Percentiles rank a stretch among this genome's conserved stretches.
Evolutionary conservation across 2,113 vertebrate genomes (phyloP).

Genomic region (Ornithorhynchus anatinus): DNA sequence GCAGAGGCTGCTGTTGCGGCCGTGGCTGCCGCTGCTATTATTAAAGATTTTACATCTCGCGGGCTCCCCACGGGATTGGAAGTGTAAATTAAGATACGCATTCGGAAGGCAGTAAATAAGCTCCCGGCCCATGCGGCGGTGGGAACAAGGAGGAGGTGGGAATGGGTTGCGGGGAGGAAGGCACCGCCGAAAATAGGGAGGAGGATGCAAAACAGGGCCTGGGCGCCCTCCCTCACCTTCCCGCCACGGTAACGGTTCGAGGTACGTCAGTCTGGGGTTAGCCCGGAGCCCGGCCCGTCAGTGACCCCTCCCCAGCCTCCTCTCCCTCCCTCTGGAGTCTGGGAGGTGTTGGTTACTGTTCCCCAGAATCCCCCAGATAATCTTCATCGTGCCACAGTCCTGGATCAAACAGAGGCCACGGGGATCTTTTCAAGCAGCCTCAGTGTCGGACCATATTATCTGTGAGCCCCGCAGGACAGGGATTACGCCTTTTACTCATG

Average conservation of each 20-base stretch:
- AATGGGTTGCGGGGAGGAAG: constrained; percentile 28
- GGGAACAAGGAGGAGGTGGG: constrained; percentile 49
- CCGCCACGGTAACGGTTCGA: no score
- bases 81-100: constrained; percentile 38
- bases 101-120: constrained; percentile 62
- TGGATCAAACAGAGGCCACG: constrained; percentile 1
- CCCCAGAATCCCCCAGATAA: not conserved
- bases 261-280: no score
- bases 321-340: not conserved
- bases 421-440: constrained; percentile 3
- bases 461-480: no score
- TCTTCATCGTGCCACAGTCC: constrained; percentile 23
- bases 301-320: not conserved
- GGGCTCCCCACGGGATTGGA: constrained; percentile 11
- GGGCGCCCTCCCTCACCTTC: constrained; percentile 33
- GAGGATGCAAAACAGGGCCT: constrained; percentile 39
- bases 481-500: no score
- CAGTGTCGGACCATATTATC: no score
- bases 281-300: not conserved
- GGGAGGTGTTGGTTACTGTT: constrained; percentile 30
- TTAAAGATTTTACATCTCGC: constrained; percentile 44
- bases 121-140: constrained; percentile 19
- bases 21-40: constrained; percentile 44
- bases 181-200: constrained; percentile 27
- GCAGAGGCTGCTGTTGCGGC: constrained; percentile 48